A percentile compares a stretch with the other conserved stretches of the same genome.
Conservation (phyloP, 2,888 invertebrate species). For the Nesidiocoris tenuis region DNA sequence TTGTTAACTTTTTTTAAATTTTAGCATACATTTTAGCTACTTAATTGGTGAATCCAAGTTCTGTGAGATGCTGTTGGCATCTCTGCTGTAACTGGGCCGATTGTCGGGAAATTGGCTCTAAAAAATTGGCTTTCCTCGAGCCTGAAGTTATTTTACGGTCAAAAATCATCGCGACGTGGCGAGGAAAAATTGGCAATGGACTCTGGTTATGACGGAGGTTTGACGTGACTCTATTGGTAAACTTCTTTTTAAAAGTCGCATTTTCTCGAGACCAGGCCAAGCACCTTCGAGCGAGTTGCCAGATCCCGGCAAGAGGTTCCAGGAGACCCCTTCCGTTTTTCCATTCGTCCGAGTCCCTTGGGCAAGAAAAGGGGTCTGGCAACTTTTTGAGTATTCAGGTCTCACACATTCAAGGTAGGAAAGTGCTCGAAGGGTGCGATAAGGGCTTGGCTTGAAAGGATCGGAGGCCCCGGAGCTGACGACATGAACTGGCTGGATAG, state of each 20-base stretch:
- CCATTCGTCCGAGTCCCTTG: slow-evolving; percentile 11
- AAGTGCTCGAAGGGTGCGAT: not conserved
- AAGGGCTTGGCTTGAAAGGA: not conserved
- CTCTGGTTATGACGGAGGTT: slow-evolving; percentile 14
- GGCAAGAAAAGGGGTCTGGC: not conserved
- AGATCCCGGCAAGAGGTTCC: not conserved
- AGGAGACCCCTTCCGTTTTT: slow-evolving; percentile 1
- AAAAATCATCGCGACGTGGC: too few species aligned
- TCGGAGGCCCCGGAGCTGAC: not conserved
- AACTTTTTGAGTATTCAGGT: slow-evolving; percentile 25
- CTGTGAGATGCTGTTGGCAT: too few species aligned
- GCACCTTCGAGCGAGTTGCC: not conserved
- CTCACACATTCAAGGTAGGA: slow-evolving; percentile 28
- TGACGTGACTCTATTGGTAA: slow-evolving; percentile 37
- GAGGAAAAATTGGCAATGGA: too few species aligned
- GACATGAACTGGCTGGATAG: too few species aligned
- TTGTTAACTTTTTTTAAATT: too few species aligned
- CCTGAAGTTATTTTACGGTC: too few species aligned
- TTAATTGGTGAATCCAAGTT: too few species aligned
- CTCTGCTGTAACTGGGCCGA: too few species aligned
- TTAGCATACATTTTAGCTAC: too few species aligned
- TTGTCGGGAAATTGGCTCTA: too few species aligned
- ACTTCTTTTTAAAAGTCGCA: slow-evolving; percentile 18
- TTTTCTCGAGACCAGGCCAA: not conserved
- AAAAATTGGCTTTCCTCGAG: too few species aligned